phyloP scores from a whole-genome alignment of 2,797 vertebrate genomes.

The Tamandua tetradactyla region DNA sequence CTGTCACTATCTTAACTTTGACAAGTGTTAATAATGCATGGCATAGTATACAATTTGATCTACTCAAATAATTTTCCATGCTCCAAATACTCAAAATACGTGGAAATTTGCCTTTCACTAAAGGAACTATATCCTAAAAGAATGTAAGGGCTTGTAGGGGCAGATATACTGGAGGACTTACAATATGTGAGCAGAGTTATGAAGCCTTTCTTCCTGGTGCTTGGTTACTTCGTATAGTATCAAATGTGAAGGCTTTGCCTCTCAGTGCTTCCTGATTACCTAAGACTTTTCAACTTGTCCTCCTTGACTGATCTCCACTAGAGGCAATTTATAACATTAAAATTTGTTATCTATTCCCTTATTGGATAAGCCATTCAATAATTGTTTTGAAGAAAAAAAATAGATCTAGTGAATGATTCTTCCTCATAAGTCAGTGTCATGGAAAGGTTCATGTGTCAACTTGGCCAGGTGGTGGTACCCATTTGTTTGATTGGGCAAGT shows the following conservation, averaged over 20 bases:
- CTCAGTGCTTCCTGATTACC: constrained; percentile 69
- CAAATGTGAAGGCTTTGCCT: constrained; percentile 77
- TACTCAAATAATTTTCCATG: constrained; percentile 74
- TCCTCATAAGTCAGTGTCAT: constrained; percentile 42
- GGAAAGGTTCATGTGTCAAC: too few species aligned
- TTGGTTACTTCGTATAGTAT: constrained; percentile 78
- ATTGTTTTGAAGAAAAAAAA: constrained; percentile 14
- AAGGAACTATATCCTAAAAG: constrained; percentile 76
- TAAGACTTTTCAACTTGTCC: constrained; percentile 79
- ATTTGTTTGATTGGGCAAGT: too few species aligned
- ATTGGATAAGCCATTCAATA: neutral
- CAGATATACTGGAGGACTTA: constrained; percentile 75
- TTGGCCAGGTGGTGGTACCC: too few species aligned
- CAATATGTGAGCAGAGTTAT: constrained; percentile 79
- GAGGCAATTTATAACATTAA: constrained; percentile 32
- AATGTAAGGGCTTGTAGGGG: constrained; percentile 81
- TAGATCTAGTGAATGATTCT: neutral
- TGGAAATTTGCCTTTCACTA: constrained; percentile 77
- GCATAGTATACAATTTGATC: constrained; percentile 73
- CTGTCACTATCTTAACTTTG: constrained; percentile 69
- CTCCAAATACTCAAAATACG: constrained; percentile 79
- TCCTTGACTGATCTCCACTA: neutral
- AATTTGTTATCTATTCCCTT: neutral
- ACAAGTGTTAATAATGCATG: constrained; percentile 71
- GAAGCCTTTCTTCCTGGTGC: constrained; percentile 69